These are phyloP conservation scores for Scaptomyza hsui DNA, from an alignment of 1,140 invertebrate species.

Conservation along the genomic window DNA sequence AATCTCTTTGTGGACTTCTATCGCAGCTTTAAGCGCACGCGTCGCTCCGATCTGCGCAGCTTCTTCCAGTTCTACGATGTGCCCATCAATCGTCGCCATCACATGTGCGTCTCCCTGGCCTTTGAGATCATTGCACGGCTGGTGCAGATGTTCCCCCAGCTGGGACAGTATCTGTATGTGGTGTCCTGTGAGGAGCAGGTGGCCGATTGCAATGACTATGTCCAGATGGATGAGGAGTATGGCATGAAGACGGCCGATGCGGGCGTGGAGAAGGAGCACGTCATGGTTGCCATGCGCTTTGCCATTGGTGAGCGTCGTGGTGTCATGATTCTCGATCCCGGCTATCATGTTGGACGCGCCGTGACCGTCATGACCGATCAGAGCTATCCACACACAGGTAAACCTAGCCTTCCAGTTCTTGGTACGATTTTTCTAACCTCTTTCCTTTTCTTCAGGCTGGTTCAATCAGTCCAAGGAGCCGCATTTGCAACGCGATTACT, in stretches of 20 bases:
- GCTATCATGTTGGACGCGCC: conserved; percentile 94
- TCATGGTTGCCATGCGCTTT: conserved; percentile 91
- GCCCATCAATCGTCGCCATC: conserved; percentile 89
- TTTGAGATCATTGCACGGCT: conserved; percentile 90
- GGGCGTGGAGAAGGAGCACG: conserved; percentile 94
- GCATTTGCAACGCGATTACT: conserved; percentile 91
- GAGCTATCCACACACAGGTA: conserved; percentile 91
- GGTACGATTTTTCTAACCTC: neutral
- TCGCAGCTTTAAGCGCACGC: conserved; percentile 88
- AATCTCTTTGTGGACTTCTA: conserved; percentile 93
- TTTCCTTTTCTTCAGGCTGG: conserved; percentile 85
- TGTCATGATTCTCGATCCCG: conserved; percentile 92
- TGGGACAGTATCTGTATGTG: conserved; percentile 88
- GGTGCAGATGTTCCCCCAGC: conserved; percentile 87
- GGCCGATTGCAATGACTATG: conserved; percentile 88
- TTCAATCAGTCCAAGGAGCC: conserved; percentile 91
- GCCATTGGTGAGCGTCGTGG: conserved; percentile 89
- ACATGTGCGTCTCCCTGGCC: conserved; percentile 94
- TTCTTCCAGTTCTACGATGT: conserved; percentile 91
- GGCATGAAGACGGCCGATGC: conserved; percentile 86
- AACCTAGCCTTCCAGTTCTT: conserved; percentile 49
- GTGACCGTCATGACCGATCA: conserved; percentile 94
- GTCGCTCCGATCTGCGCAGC: conserved; percentile 86
- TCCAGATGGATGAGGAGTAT: conserved; percentile 85
- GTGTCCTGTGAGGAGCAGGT: conserved; percentile 95